Evolutionary conservation across 1,140 invertebrate species (phyloP), one percentile per base, ranked within the genome.

Genomic region (Drosophila hydei): DNA sequence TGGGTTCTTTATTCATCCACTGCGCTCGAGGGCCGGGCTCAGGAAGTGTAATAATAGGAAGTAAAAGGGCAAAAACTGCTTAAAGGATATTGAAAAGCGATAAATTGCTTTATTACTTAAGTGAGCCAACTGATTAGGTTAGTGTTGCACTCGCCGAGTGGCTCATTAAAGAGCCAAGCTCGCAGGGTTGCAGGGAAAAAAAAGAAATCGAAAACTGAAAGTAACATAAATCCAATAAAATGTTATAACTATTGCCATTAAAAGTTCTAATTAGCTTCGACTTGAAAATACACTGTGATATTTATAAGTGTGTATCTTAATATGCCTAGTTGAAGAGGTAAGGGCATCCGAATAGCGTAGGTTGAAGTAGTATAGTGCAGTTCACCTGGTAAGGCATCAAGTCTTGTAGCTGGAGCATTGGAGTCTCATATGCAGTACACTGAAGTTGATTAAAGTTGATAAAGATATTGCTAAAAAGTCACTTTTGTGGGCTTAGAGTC

Each of bases 31-130:
- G 40, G 21, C 33, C 48, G 6, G 27, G 64, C 58, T 48, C 68
- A 51, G 56, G 65, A 73, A 73, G 71, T 69, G 51, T 36, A 62
- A 73, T 68, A 55, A 54, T 68, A 61, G 56, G 23, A 69, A 52
- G 48, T 69, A 73, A 73, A 69, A 69, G 52, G 51, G 64, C 56
- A 61, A 69, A 62, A 69, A 69, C 56, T 77, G 81, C 65, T 87
- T 77, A 77, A 87, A 85, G 81, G 78, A 87, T 87, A 87, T 87
- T 81, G 81, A 88, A 88, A 87, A 76, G 74, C 77, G 70, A 75
- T 85, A 87, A 85, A 87, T 87, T 87, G 81, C 81, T 87, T 84
- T 87, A 84, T 84, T 84, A 80, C 81, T 87, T 84, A 87, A 84
- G 77, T 84, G 73, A 77, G 77, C 81, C 69, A 76, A 72, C 75